Percentiles rank a stretch among this genome's conserved stretches.
These are phyloP conservation scores for Euwallacea similis DNA, from an alignment of 1,140 invertebrate species.

Conservation along the genomic window DNA sequence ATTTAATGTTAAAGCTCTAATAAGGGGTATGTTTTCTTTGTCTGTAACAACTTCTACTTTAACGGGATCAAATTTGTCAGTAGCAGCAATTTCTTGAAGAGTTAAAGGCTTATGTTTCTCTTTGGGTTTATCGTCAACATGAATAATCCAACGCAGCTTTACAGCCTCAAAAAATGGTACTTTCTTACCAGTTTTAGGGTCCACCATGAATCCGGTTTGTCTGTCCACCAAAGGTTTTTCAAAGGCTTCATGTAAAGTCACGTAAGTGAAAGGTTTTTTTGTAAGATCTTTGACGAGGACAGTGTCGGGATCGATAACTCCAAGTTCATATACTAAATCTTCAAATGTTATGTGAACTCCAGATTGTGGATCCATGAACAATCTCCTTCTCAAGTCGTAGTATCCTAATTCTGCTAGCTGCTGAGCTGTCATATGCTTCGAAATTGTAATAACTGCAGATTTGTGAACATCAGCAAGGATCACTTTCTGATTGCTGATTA, in stretches of 20 bases:
- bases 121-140: conserved; percentile 57
- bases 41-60: conserved; percentile 65
- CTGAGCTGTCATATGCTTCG: conserved; percentile 64
- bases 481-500: conserved; percentile 59
- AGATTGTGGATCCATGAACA: conserved; percentile 78
- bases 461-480: conserved; percentile 51
- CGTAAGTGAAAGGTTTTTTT: conserved; percentile 65
- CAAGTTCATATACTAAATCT: conserved; percentile 73
- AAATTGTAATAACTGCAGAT: conserved; percentile 55
- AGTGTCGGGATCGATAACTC: conserved; percentile 72
- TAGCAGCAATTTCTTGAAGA: conserved; percentile 67
- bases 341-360: conserved; percentile 74
- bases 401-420: conserved; percentile 70
- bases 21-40: conserved; percentile 65
- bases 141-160: conserved; percentile 69
- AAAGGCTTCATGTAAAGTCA: conserved; percentile 75
- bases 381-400: conserved; percentile 72
- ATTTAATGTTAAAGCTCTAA: conserved; percentile 71
- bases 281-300: conserved; percentile 79
- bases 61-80: conserved; percentile 64
- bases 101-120: conserved; percentile 55
- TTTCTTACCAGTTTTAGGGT: conserved; percentile 77
- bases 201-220: conserved; percentile 77
- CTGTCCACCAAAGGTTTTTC: conserved; percentile 73
- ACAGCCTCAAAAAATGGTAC: conserved; percentile 85